Evolutionary conservation across 2,888 invertebrate species (phyloP).

Genomic region (Entomobrya proxima): DNA sequence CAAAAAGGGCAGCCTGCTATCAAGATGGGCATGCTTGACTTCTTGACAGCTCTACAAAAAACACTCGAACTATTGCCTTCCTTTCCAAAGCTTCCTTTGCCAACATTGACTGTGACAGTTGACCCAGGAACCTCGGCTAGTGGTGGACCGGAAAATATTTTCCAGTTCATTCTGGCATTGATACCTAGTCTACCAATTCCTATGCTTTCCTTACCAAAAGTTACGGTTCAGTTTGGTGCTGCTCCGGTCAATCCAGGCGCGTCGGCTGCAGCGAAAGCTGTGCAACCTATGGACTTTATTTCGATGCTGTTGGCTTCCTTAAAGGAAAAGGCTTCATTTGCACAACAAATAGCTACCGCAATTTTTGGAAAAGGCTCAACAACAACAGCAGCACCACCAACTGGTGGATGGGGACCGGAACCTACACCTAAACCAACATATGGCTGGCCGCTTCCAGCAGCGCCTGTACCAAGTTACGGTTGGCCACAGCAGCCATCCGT

Average conservation of each 20-base stretch:
- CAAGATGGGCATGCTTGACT: constrained; percentile 61
- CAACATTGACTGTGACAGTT: constrained; percentile 67
- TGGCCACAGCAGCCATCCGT: constrained; percentile 23
- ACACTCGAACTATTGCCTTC: constrained; percentile 57
- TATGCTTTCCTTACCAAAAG: constrained; percentile 60
- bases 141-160: constrained; percentile 68
- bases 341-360: not conserved
- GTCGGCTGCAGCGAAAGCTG: not conserved
- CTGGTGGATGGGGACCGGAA: not conserved
- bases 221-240: constrained; percentile 64
- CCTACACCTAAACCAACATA: not conserved
- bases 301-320: constrained; percentile 56
- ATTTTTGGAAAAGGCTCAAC: constrained; percentile 28
- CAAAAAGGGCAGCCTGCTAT: constrained; percentile 50
- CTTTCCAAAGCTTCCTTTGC: constrained; percentile 66
- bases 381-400: constrained; percentile 1
- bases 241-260: constrained; percentile 9
- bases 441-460: not conserved
- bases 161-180: constrained; percentile 66
- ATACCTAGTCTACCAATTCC: constrained; percentile 61
- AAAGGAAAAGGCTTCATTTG: constrained; percentile 46
- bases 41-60: constrained; percentile 46
- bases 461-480: constrained; percentile 28
- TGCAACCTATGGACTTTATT: constrained; percentile 61
- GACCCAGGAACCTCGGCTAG: constrained; percentile 44